Conservation (phyloP, 2,113 vertebrate species). For the Phainopepla nitens region DNA sequence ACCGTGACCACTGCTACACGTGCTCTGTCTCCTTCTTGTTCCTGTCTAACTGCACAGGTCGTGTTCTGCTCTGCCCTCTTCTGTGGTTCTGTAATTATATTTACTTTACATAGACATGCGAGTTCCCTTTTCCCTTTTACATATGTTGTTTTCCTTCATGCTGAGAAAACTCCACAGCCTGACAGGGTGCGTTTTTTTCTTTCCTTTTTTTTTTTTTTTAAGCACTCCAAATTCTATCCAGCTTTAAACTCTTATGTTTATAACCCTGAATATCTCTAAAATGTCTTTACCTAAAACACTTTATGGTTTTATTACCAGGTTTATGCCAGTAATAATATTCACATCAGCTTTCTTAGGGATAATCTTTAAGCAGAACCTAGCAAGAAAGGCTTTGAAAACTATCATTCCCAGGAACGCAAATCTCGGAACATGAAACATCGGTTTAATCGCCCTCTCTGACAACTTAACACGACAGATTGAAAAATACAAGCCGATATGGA, state of each 20-base stretch:
- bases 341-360: constrained; percentile 75
- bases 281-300: constrained; percentile 76
- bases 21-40: not conserved
- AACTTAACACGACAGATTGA: constrained; percentile 78
- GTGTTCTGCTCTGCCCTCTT: constrained; percentile 15
- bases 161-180: constrained; percentile 67
- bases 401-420: constrained; percentile 73
- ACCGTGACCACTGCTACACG: not conserved
- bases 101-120: constrained; percentile 63
- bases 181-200: constrained; percentile 25
- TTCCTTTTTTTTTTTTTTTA: not conserved
- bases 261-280: constrained; percentile 71
- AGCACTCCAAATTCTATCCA: constrained; percentile 70
- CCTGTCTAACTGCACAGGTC: not conserved
- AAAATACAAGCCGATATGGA: constrained; percentile 76
- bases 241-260: constrained; percentile 75
- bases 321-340: constrained; percentile 72
- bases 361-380: constrained; percentile 74
- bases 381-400: constrained; percentile 75
- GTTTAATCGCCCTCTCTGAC: constrained; percentile 78
- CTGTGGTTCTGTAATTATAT: constrained; percentile 55
- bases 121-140: constrained; percentile 56
- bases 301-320: constrained; percentile 73
- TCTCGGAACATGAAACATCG: constrained; percentile 75
- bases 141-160: constrained; percentile 72